phyloP scores from a whole-genome alignment of 2,113 vertebrate genomes.

The Lutjanus erythropterus region DNA sequence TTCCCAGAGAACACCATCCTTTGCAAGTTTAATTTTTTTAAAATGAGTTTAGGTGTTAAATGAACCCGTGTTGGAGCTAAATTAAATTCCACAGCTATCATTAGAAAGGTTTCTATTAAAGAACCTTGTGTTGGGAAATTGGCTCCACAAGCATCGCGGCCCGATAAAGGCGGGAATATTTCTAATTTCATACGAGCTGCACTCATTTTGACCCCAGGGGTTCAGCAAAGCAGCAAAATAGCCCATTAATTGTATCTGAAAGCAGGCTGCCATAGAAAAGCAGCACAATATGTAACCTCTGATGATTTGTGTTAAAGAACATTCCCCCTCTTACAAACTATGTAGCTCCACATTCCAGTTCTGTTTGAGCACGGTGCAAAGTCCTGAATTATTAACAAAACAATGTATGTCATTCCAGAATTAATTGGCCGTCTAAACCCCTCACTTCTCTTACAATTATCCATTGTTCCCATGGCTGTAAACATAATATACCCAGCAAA shows the following conservation, averaged over 20 bases:
- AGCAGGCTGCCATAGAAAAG: conserved; percentile 62
- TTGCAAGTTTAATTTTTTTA: conserved; percentile 73
- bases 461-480: conserved; percentile 21
- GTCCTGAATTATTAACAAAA: conserved; percentile 73
- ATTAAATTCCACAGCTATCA: conserved; percentile 81
- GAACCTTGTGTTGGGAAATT: conserved; percentile 76
- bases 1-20: conserved; percentile 60
- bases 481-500: conserved; percentile 18
- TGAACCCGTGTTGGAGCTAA: conserved; percentile 71
- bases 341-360: conserved; percentile 38
- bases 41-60: conserved; percentile 82
- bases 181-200: conserved; percentile 77
- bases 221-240: conserved; percentile 68
- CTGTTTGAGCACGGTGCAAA: conserved; percentile 23
- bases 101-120: conserved; percentile 79
- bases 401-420: conserved; percentile 48
- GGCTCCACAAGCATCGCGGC: conserved; percentile 67
- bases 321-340: conserved; percentile 56
- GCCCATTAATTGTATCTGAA: conserved; percentile 75
- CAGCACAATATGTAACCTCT: conserved; percentile 52
- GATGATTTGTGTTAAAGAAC: conserved; percentile 61
- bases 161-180: conserved; percentile 76
- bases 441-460: conserved; percentile 38
- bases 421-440: conserved; percentile 43
- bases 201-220: conserved; percentile 71